phyloP scores from a whole-genome alignment of 2,797 vertebrate species.

The Sebastes nivosus region DNA sequence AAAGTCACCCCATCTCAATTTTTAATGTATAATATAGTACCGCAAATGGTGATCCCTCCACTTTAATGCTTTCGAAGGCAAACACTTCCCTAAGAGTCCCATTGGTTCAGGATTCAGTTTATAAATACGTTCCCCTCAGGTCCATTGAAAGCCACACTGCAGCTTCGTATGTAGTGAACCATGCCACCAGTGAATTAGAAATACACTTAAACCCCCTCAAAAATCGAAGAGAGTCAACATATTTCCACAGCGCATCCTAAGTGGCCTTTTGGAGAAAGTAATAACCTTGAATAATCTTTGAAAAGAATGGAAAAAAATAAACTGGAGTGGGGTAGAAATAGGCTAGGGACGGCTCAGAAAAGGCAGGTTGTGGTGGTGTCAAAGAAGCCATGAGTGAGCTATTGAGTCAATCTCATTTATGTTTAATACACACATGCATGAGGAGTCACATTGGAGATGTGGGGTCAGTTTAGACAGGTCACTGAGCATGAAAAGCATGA shows the following conservation, averaged over 20 bases:
- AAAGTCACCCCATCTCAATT: slow-evolving; percentile 75
- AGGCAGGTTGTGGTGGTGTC: slow-evolving; percentile 37
- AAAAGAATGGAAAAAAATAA: slow-evolving; percentile 26
- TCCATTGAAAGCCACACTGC: slow-evolving; percentile 63
- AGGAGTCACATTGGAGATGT: slow-evolving; percentile 63
- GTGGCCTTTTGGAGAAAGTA: slow-evolving; percentile 70
- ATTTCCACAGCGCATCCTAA: slow-evolving; percentile 66
- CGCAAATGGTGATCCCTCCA: slow-evolving; percentile 66
- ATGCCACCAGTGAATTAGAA: slow-evolving; percentile 70
- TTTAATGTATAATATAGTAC: slow-evolving; percentile 80
- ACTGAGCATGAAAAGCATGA: slow-evolving; percentile 40
- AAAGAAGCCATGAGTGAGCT: slow-evolving; percentile 60
- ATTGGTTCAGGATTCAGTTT: slow-evolving; percentile 57
- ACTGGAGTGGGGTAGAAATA: not conserved
- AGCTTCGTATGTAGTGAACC: slow-evolving; percentile 68
- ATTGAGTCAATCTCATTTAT: slow-evolving; percentile 76
- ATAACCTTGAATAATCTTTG: slow-evolving; percentile 75
- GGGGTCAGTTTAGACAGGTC: slow-evolving; percentile 65
- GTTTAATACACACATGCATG: slow-evolving; percentile 73
- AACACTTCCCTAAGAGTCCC: slow-evolving; percentile 45
- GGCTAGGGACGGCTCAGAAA: slow-evolving; percentile 28
- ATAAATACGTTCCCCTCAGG: slow-evolving; percentile 70
- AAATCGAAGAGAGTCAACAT: slow-evolving; percentile 63
- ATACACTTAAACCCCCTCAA: slow-evolving; percentile 59
- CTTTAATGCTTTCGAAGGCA: slow-evolving; percentile 63